A percentile compares a stretch with the other conserved stretches of the same genome.
phyloP scores from a whole-genome alignment of 2,113 vertebrate species.

The Pogona vitticeps region DNA sequence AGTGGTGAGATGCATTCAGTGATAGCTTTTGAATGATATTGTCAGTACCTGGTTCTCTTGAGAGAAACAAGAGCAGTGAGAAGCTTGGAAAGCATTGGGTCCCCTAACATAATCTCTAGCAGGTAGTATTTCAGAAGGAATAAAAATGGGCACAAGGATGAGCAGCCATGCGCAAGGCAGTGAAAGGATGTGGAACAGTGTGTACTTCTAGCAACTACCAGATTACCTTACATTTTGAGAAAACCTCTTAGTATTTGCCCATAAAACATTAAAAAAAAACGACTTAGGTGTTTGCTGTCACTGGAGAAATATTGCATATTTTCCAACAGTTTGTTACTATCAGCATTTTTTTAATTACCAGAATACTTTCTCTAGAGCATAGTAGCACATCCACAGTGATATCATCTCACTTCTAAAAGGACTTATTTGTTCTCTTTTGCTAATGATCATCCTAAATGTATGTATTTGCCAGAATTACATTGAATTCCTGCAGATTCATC shows the following conservation, averaged over 20 bases:
- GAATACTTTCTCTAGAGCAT: not conserved
- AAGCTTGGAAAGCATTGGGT: not conserved
- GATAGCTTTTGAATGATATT: not conserved
- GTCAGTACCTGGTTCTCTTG: not conserved
- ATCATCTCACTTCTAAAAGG: not conserved
- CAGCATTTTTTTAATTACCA: not conserved
- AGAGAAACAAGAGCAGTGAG: not conserved
- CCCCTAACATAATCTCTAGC: not conserved
- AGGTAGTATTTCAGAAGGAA: not conserved
- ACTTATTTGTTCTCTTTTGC: not conserved
- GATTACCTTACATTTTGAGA: not conserved
- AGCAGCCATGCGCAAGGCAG: not conserved
- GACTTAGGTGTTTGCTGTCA: constrained; percentile 22
- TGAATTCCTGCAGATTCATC: constrained; percentile 9
- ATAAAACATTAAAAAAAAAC: not conserved
- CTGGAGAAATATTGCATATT: not conserved
- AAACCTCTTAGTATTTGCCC: constrained; percentile 16
- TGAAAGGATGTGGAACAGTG: not conserved
- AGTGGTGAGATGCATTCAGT: not conserved
- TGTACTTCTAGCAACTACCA: not conserved
- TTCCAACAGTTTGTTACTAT: constrained; percentile 10
- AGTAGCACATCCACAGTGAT: not conserved
- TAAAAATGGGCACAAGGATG: not conserved
- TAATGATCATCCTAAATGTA: not conserved
- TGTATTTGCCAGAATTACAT: constrained; percentile 6